Percentiles rank a stretch among this genome's conserved stretches.
Conservation (phyloP, 1,140 invertebrate species). For the Ganaspis sp. region DNA sequence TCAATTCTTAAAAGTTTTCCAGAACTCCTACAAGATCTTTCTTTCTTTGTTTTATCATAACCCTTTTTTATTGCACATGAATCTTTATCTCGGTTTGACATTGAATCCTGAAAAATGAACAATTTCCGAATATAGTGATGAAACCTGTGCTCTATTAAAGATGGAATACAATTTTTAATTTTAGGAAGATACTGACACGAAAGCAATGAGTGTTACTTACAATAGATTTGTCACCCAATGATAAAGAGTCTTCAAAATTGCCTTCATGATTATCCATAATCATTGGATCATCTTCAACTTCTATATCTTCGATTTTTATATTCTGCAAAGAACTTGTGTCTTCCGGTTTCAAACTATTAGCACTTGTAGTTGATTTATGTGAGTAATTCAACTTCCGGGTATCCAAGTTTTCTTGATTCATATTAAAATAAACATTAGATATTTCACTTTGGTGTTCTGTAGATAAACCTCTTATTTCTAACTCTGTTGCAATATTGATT, state of each 20-base stretch:
- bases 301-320: conserved; percentile 71
- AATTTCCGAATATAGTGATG: neutral
- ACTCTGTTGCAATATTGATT: conserved; percentile 82
- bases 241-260: conserved; percentile 61
- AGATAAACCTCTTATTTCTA: conserved; percentile 80
- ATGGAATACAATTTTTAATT: no score
- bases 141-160: no score
- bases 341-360: neutral
- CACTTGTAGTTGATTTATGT: neutral
- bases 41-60: conserved; percentile 36
- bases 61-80: conserved; percentile 51
- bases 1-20: conserved; percentile 36
- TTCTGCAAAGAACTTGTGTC: neutral
- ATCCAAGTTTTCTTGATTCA: neutral
- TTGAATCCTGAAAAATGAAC: conserved; percentile 57
- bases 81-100: conserved; percentile 52
- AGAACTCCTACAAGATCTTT: conserved; percentile 25
- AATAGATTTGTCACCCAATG: conserved; percentile 47
- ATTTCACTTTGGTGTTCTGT: conserved; percentile 60
- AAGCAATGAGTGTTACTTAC: conserved; percentile 53
- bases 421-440: conserved; percentile 50
- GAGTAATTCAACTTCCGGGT: neutral
- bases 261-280: conserved; percentile 69
- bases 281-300: conserved; percentile 73
- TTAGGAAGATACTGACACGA: conserved; percentile 7